Evolutionary conservation across 2,113 vertebrate species (phyloP).

Genomic region (Cnemophilus loriae): DNA sequence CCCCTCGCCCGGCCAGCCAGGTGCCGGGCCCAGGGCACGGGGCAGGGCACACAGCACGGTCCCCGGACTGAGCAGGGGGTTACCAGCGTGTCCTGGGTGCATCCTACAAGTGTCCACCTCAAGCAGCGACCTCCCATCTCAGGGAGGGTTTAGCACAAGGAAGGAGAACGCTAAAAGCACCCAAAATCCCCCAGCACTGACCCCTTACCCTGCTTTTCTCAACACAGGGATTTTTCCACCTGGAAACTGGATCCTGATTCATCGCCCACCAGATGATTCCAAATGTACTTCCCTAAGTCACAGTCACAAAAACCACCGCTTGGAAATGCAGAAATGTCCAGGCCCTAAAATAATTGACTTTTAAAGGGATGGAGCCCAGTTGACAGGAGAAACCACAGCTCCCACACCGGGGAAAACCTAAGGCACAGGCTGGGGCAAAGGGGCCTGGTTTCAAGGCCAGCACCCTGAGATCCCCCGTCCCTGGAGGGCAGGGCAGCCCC

Average conservation of each 20-base stretch:
- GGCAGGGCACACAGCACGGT: not conserved
- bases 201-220: not conserved
- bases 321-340: not conserved
- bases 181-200: not conserved
- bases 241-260: not conserved
- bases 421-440: not conserved
- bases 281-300: not conserved
- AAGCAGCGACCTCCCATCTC: accelerated
- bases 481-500: accelerated
- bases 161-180: not conserved
- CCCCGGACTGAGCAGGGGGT: not conserved
- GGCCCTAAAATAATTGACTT: not conserved
- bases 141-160: not conserved
- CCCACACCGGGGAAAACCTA: not conserved
- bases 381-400: not conserved
- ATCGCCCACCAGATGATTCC: not conserved
- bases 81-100: accelerated
- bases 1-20: not conserved
- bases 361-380: not conserved
- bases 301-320: not conserved
- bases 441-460: not conserved
- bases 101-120: not conserved
- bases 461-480: accelerated
- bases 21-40: accelerated
- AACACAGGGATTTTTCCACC: not conserved